These are phyloP conservation scores for Rhagonycha fulva DNA, from an alignment of 2,888 invertebrate species.

Conservation along the genomic window DNA sequence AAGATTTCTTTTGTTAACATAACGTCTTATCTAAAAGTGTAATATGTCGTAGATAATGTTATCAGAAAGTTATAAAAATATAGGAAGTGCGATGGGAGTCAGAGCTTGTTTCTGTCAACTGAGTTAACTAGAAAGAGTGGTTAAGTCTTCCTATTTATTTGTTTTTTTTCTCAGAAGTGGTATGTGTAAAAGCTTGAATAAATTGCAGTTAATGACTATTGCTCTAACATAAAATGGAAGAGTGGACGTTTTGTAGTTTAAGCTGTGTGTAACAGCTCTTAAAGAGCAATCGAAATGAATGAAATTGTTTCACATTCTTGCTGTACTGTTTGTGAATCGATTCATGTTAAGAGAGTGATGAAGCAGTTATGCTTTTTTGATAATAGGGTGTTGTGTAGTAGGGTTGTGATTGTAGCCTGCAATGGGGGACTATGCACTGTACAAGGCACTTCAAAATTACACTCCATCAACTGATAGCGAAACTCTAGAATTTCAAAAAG, in stretches of 20 bases:
- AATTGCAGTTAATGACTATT: not conserved
- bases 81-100: not conserved
- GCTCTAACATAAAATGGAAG: slow-evolving; percentile 13
- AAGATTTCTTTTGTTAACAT: not conserved
- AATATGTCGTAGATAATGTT: not conserved
- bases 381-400: slow-evolving; percentile 21
- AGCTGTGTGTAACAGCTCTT: not conserved
- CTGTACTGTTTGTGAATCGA: slow-evolving; percentile 22
- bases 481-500: slow-evolving; percentile 49
- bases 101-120: not conserved
- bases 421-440: slow-evolving; percentile 54
- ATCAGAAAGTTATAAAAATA: not conserved
- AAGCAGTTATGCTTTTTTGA: slow-evolving; percentile 19
- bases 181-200: slow-evolving; percentile 2
- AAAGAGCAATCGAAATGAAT: slow-evolving; percentile 15
- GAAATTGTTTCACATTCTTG: slow-evolving; percentile 17
- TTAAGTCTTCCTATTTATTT: slow-evolving; percentile 23
- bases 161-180: slow-evolving; percentile 7
- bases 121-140: slow-evolving; percentile 20
- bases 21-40: not conserved
- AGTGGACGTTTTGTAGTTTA: slow-evolving; percentile 21
- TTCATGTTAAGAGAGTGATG: slow-evolving; percentile 19
- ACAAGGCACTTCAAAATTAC: slow-evolving; percentile 52
- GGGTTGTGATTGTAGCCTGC: slow-evolving; percentile 36
- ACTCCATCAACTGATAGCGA: slow-evolving; percentile 46